Evolutionary conservation across 2,888 invertebrate genomes (phyloP).

Genomic region (Eugnorisma glareosa): DNA sequence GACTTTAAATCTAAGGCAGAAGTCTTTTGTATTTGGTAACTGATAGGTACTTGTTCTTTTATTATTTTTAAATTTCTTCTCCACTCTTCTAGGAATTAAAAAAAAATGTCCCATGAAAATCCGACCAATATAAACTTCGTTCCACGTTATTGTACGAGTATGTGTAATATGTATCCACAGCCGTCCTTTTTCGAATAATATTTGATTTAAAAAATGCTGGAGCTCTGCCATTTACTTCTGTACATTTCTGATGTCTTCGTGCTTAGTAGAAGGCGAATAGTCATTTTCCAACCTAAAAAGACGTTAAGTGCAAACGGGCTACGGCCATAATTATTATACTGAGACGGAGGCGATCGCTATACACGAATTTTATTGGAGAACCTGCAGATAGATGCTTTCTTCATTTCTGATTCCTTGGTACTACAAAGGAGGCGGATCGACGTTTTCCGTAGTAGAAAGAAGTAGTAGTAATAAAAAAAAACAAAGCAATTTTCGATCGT

Average conservation of each 20-base stretch:
- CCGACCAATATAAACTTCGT: too few species aligned
- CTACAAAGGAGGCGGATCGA: conserved; percentile 43
- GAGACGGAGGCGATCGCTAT: background rate
- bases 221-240: background rate
- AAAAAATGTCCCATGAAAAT: too few species aligned
- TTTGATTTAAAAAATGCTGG: background rate
- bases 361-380: conserved; percentile 1
- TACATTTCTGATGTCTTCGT: conserved; percentile 48
- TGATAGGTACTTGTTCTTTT: too few species aligned
- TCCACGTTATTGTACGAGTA: too few species aligned
- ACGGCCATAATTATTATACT: too few species aligned
- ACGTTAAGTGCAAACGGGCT: background rate
- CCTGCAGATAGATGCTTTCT: conserved; percentile 10
- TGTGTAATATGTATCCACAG: background rate
- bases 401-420: conserved; percentile 36
- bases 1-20: too few species aligned
- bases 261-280: background rate
- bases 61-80: too few species aligned
- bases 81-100: too few species aligned
- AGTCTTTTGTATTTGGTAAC: too few species aligned
- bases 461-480: too few species aligned
- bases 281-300: conserved; percentile 27
- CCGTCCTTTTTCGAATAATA: too few species aligned
- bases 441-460: conserved; percentile 59
- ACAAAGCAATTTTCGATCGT: background rate